These are phyloP conservation scores for Bellardia bayeri DNA, from an alignment of 2,888 invertebrate genomes.

Conservation along the genomic window DNA sequence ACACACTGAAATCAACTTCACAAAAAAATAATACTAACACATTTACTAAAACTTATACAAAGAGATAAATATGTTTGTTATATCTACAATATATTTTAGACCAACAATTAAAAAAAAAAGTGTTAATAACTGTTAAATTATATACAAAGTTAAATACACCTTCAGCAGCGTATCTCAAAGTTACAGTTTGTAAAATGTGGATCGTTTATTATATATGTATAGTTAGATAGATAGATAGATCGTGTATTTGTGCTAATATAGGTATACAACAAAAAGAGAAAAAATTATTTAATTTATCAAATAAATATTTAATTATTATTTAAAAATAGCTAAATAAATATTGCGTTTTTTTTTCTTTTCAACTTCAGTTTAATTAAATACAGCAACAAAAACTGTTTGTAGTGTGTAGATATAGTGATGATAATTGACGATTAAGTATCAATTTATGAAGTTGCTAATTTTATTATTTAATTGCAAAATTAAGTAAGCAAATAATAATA, in stretches of 20 bases:
- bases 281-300: background rate
- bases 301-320: slow-evolving; percentile 35
- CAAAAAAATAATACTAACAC: too few species aligned
- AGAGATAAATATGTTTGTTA: slow-evolving; percentile 18
- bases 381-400: background rate
- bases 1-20: background rate
- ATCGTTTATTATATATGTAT: background rate
- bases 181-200: background rate
- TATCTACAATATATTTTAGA: background rate
- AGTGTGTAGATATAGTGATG: slow-evolving; percentile 4
- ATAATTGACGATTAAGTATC: slow-evolving; percentile 66
- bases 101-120: slow-evolving; percentile 32
- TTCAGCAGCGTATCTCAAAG: background rate
- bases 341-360: background rate
- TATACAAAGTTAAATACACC: slow-evolving; percentile 9
- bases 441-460: slow-evolving; percentile 64
- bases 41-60: background rate
- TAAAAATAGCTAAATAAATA: slow-evolving; percentile 33
- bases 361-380: background rate
- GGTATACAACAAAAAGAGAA: background rate
- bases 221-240: background rate
- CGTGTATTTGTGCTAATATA: background rate
- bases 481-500: slow-evolving; percentile 10
- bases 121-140: slow-evolving; percentile 52
- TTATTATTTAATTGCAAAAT: slow-evolving; percentile 56